These are phyloP conservation scores for Crepidodera aurea DNA, from an alignment of 2,888 invertebrate species.

Conservation along the genomic window DNA sequence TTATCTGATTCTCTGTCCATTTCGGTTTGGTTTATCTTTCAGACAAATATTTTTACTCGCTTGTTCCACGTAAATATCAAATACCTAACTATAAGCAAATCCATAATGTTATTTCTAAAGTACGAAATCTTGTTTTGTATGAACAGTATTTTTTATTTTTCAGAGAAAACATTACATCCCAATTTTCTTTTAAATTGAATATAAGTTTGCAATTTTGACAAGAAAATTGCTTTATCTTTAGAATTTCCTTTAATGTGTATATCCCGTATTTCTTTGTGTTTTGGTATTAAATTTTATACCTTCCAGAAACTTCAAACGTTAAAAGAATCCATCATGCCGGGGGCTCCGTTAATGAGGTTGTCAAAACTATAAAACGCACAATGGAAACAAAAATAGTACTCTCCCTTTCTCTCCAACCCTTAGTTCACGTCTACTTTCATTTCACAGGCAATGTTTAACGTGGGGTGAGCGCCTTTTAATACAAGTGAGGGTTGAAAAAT, in stretches of 20 bases:
- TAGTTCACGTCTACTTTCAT: constrained; percentile 4
- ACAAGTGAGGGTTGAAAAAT: constrained; percentile 12
- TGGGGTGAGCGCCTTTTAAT: constrained; percentile 7
- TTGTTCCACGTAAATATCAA: not conserved
- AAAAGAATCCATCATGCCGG: not conserved
- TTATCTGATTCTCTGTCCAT: constrained; percentile 7
- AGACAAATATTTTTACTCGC: not conserved
- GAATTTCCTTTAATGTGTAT: too few relatives aligned
- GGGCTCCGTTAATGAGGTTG: constrained; percentile 2
- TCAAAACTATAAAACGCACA: constrained; percentile 15
- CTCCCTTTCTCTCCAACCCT: not conserved
- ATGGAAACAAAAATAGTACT: not conserved
- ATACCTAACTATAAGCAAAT: too few relatives aligned
- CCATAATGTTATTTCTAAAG: too few relatives aligned
- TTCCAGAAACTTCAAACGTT: not conserved
- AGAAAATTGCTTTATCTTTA: too few relatives aligned
- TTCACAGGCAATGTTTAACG: not conserved
- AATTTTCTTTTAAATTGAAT: too few relatives aligned
- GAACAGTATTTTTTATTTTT: too few relatives aligned
- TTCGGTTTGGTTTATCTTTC: not conserved
- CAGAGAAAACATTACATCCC: too few relatives aligned
- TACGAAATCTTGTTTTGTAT: too few relatives aligned
- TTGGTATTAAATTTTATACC: not conserved
- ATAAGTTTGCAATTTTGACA: too few relatives aligned
- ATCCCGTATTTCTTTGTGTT: too few relatives aligned